Evolutionary conservation across 92 coral and sea anemone species (phyloP).

Genomic region (Palythoa caribaeorum): DNA sequence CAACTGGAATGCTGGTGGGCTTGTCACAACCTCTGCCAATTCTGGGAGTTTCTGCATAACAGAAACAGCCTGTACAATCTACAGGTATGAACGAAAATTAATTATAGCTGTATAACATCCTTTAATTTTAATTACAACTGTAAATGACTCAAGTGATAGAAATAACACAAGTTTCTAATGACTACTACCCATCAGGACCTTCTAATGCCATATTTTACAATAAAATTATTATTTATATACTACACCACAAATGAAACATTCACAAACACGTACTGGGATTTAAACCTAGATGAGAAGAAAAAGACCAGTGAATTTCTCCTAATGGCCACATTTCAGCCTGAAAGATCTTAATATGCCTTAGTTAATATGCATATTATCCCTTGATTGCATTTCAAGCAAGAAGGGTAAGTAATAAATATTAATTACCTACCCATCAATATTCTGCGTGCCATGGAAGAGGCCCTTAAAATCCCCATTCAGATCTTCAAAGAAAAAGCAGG

Average conservation of each 20-base stretch:
- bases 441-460: no score
- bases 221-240: neutral
- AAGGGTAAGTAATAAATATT: no score
- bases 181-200: slow-evolving; percentile 7
- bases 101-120: neutral
- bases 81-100: slow-evolving; percentile 19
- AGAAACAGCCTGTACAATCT: slow-evolving; percentile 40
- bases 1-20: slow-evolving; percentile 36
- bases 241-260: slow-evolving; percentile 7
- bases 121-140: slow-evolving; percentile 1
- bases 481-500: no score
- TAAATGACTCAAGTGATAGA: slow-evolving; percentile 3
- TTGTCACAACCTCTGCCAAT: slow-evolving; percentile 25
- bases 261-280: neutral
- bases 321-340: slow-evolving; percentile 4
- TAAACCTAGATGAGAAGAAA: slow-evolving; percentile 1
- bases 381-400: no score
- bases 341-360: no score
- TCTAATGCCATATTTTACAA: neutral
- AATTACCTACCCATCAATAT: no score
- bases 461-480: no score
- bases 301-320: neutral
- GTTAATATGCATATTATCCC: no score
- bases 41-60: slow-evolving; percentile 38
- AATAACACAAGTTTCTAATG: slow-evolving; percentile 6